Base-by-base conservation (phyloP, 2,888 invertebrate species). In the Agonopterix alstromeriana region DNA sequence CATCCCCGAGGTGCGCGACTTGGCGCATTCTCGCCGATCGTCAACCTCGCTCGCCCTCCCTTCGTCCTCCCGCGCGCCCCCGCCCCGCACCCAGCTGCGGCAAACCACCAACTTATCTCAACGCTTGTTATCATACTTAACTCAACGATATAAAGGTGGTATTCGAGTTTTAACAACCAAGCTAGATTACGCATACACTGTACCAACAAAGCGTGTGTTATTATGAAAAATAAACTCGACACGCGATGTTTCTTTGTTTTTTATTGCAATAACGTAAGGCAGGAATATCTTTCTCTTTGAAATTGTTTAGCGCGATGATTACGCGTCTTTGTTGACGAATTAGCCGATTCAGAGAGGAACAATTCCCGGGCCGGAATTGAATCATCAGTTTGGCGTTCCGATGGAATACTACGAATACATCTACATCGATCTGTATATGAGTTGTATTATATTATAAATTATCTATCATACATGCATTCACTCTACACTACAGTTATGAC, bases 11-110 rank as follows among this genome's bases (percentile, higher is more conserved):
- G 71, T 65, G 72, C 73, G 76, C 72, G 69, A 59, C 70, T 72
- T 70, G 73, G 75, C 73, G 77, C 82, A 81, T 82, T 82, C 83
- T 80, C 77, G 69, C 70, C 69, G 84, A 83, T 73, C 82, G 79
- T 82, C 84, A 84, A 85, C 85, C 84, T 82, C 80, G 68, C 57
- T 47, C 52, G 52, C 56, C 62, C 63, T 61, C 67, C 67, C 67
- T 68, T 54, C 57, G 38, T n/a, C 38, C 38, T 38, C 56, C 55
- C 59, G 56, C 60, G 59, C 64, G 56, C 63, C 58, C 58, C 60
- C 59, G 59, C 60, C 65, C 27, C 27, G 27, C 27, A 3, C 27
- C 27, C 27, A 27, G 27, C 62, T 14, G 9, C 43, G 11, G 36
- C 42, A 45, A 36, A 38, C 50, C 46, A 48, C 61, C 51, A 54